These are phyloP conservation scores for Thryonomys swinderianus DNA, from an alignment of 2,113 vertebrate genomes.

Conservation along the genomic window DNA sequence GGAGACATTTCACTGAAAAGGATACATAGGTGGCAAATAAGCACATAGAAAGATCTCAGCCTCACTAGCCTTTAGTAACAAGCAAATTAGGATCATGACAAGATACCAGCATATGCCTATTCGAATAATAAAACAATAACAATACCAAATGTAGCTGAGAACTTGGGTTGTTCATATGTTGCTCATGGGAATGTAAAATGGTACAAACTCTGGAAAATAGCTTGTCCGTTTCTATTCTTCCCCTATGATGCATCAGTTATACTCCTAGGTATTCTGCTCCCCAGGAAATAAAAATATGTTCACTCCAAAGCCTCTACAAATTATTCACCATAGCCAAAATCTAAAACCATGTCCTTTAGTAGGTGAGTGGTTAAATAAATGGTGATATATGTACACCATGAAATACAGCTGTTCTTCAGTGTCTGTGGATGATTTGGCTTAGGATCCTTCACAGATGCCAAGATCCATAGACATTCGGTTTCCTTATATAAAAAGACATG, in stretches of 20 bases:
- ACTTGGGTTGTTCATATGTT: neutral
- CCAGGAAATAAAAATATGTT: neutral
- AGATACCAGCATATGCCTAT: neutral
- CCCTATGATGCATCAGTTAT: neutral
- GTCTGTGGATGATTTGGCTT: neutral
- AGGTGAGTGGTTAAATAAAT: neutral
- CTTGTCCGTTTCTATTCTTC: neutral
- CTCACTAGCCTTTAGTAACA: slow-evolving; percentile 27
- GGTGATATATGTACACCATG: neutral
- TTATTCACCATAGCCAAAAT: neutral
- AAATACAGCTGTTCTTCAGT: neutral
- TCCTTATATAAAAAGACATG: neutral
- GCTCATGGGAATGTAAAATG: neutral
- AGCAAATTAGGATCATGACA: slow-evolving; percentile 34
- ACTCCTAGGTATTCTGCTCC: neutral
- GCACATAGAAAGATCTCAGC: neutral
- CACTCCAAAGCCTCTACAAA: neutral
- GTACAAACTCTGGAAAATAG: neutral
- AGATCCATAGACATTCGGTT: neutral
- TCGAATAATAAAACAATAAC: neutral
- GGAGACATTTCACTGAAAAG: neutral
- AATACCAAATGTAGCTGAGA: neutral
- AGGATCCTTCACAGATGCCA: neutral
- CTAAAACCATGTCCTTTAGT: neutral
- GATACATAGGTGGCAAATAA: neutral